Conservation (phyloP, 2,888 invertebrate genomes). For the Morinoia aosen region DNA sequence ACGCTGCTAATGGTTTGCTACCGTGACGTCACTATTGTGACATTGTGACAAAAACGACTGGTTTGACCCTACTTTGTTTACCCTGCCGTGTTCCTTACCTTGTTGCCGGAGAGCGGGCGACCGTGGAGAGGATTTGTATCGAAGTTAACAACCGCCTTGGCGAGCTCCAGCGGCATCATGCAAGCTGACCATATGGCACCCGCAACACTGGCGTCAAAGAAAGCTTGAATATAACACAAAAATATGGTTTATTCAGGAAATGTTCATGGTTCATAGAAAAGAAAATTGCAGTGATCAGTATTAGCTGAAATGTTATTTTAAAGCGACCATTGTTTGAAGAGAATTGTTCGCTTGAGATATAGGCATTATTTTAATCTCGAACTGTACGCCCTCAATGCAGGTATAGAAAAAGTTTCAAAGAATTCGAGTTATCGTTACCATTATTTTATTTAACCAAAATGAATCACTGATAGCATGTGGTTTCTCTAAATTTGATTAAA, state of each 20-base stretch:
- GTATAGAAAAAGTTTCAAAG: background rate
- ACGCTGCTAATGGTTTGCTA: too few relatives aligned
- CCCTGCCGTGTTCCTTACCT: constrained; percentile 41
- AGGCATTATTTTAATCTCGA: background rate
- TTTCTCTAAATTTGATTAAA: background rate
- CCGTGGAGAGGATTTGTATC: constrained; percentile 61
- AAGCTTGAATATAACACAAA: background rate
- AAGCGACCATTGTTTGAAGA: background rate
- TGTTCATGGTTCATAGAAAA: background rate
- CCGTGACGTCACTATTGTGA: too few relatives aligned
- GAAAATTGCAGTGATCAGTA: background rate
- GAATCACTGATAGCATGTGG: background rate
- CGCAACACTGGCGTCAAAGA: background rate
- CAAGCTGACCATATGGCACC: constrained; percentile 56
- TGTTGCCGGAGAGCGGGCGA: constrained; percentile 57
- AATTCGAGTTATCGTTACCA: background rate
- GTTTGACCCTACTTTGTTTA: too few relatives aligned
- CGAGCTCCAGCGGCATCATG: constrained; percentile 61
- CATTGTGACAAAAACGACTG: too few relatives aligned
- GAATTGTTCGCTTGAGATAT: too few relatives aligned
- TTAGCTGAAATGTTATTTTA: background rate
- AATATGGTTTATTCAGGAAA: background rate
- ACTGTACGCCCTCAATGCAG: background rate
- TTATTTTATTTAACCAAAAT: background rate
- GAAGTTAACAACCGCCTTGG: constrained; percentile 55